A percentile compares a stretch with the other conserved stretches of the same genome.
phyloP scores from a whole-genome alignment of 53 echinoderm and acorn worm genomes.

The Holothuria leucospilota region DNA sequence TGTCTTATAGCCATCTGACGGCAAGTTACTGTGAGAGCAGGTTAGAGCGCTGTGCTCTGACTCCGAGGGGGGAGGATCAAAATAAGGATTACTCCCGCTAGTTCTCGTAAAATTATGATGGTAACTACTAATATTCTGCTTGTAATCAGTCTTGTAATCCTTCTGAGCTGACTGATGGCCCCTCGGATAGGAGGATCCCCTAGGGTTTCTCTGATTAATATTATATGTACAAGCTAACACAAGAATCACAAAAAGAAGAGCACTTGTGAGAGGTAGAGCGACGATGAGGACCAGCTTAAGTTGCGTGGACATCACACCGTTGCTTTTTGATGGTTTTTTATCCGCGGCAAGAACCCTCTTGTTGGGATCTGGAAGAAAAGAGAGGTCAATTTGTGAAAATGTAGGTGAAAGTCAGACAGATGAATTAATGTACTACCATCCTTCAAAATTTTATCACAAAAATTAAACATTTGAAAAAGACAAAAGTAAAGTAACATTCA shows the following conservation, averaged over 20 bases:
- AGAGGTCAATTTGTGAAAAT: neutral
- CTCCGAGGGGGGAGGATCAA: slow-evolving; percentile 61
- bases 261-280: slow-evolving; percentile 72
- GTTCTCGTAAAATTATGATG: slow-evolving; percentile 53
- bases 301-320: slow-evolving; percentile 38
- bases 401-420: no score
- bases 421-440: no score
- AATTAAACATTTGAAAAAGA: no score
- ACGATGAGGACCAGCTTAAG: slow-evolving; percentile 78
- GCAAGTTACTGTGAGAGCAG: slow-evolving; percentile 30
- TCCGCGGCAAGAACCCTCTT: slow-evolving; percentile 18
- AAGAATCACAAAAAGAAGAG: slow-evolving; percentile 70
- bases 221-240: slow-evolving; percentile 74
- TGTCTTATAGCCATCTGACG: slow-evolving; percentile 24
- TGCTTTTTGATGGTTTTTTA: slow-evolving; percentile 23
- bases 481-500: no score
- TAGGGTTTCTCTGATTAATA: slow-evolving; percentile 56
- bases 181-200: slow-evolving; percentile 15
- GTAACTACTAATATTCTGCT: slow-evolving; percentile 21
- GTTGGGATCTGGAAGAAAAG: slow-evolving; percentile 5
- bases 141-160: slow-evolving; percentile 36
- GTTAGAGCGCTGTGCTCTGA: slow-evolving; percentile 68
- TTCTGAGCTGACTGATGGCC: slow-evolving; percentile 28
- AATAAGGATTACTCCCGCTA: slow-evolving; percentile 42
- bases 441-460: no score